phyloP scores from a whole-genome alignment of 2,888 invertebrate species.

The Metalampra italica region DNA sequence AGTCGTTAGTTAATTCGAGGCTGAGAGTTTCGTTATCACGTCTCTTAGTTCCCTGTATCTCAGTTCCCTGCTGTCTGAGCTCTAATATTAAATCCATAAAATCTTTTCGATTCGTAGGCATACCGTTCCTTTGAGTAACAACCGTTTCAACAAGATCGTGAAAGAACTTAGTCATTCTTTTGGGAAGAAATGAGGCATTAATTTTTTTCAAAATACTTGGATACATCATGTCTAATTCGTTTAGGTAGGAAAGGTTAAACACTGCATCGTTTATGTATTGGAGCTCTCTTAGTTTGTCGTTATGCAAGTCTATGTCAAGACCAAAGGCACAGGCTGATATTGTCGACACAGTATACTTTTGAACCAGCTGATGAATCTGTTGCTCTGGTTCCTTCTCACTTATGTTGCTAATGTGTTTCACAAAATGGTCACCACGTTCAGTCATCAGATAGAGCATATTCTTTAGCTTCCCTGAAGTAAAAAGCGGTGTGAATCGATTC shows the following conservation, averaged over 20 bases:
- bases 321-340: conserved; percentile 44
- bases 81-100: conserved; percentile 48
- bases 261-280: conserved; percentile 17
- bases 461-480: conserved; percentile 49
- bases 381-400: conserved; percentile 22
- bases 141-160: conserved; percentile 26
- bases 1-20: conserved; percentile 29
- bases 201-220: conserved; percentile 38
- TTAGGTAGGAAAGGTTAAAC: conserved; percentile 15
- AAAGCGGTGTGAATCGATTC: conserved; percentile 41
- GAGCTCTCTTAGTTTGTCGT: conserved; percentile 7
- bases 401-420: conserved; percentile 23
- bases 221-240: conserved; percentile 39
- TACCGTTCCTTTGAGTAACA: conserved; percentile 32
- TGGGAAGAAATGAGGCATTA: conserved; percentile 30
- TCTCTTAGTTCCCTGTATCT: conserved; percentile 22
- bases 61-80: conserved; percentile 27
- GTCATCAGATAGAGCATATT: conserved; percentile 44
- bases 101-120: conserved; percentile 35
- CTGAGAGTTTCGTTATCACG: conserved; percentile 12
- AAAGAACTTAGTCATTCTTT: conserved; percentile 27
- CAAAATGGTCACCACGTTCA: conserved; percentile 33
- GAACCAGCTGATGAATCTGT: conserved; percentile 28
- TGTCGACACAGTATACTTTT: conserved; percentile 33
- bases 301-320: conserved; percentile 28